Conservation (phyloP, 2,113 vertebrate species). For the Caretta caretta region DNA sequence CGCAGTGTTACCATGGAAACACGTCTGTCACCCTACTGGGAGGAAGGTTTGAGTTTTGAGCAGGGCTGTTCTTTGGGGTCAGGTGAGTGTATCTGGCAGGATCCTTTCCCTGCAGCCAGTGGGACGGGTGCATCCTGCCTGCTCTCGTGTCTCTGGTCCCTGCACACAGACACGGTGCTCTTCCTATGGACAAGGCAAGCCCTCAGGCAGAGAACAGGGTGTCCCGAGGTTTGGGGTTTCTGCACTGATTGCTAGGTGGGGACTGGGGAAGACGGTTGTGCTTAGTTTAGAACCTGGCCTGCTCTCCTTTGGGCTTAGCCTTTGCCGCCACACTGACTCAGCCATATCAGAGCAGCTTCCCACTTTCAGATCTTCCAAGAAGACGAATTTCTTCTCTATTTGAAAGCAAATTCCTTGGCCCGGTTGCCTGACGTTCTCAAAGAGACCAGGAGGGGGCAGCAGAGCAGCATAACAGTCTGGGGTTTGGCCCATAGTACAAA, state of each 20-base stretch:
- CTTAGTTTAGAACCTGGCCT: not conserved
- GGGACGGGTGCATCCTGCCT: not conserved
- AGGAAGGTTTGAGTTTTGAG: not conserved
- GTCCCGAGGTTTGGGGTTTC: not conserved
- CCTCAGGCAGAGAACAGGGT: not conserved
- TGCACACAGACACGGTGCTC: not conserved
- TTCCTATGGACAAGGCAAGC: not conserved
- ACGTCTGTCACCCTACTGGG: not conserved
- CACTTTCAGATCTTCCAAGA: not conserved
- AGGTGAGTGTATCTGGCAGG: not conserved
- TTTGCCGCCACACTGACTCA: fast-evolving
- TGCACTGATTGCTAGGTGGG: not conserved
- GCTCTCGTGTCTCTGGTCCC: not conserved
- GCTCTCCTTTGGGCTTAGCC: not conserved
- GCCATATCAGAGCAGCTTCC: not conserved
- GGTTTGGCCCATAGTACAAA: fast-evolving
- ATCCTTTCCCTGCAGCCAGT: not conserved
- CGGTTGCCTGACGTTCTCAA: not conserved
- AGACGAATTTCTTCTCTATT: fast-evolving
- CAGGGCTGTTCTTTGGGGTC: not conserved
- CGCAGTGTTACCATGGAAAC: not conserved
- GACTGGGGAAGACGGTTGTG: not conserved
- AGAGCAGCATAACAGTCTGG: not conserved
- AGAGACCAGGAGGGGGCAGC: conserved; percentile 66
- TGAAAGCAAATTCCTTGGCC: not conserved